These are phyloP conservation scores for Vidua chalybeata DNA, from an alignment of 2,113 vertebrate genomes.

Conservation along the genomic window DNA sequence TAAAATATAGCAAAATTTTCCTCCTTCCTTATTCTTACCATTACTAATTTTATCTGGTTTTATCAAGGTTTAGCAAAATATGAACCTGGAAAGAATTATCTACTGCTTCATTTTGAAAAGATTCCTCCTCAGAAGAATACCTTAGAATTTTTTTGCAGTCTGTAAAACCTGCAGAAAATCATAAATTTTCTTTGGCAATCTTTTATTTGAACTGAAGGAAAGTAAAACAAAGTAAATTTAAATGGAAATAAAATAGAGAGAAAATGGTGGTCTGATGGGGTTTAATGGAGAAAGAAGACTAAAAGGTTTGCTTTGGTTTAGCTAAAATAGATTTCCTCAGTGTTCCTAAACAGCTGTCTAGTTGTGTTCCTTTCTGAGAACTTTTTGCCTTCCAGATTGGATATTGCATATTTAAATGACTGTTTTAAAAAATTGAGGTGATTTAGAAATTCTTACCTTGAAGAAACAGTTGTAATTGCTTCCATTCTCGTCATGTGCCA, in stretches of 20 bases:
- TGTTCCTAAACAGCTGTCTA: not conserved
- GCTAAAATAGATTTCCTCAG: not conserved
- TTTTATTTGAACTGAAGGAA: not conserved
- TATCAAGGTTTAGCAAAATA: not conserved
- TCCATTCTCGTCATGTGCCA: not conserved
- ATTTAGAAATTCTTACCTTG: not conserved
- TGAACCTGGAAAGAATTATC: not conserved
- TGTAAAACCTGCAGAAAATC: not conserved
- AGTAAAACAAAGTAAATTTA: not conserved
- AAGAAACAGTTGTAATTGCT: not conserved
- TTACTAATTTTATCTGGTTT: not conserved
- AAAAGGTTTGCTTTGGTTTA: not conserved
- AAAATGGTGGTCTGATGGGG: not conserved
- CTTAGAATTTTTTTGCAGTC: not conserved
- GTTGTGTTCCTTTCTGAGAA: not conserved
- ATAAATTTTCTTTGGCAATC: conserved; percentile 6
- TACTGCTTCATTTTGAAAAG: not conserved
- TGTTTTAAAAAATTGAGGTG: not conserved
- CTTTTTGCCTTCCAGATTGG: not conserved
- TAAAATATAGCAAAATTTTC: not conserved
- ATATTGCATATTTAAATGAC: not conserved
- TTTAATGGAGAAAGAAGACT: not conserved
- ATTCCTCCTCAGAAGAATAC: not conserved
- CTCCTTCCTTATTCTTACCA: not conserved
- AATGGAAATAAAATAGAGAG: not conserved